Evolutionary conservation across 2,113 vertebrate genomes (phyloP), one percentile per base, ranked within the genome.

Genomic region (Myocastor coypus): DNA sequence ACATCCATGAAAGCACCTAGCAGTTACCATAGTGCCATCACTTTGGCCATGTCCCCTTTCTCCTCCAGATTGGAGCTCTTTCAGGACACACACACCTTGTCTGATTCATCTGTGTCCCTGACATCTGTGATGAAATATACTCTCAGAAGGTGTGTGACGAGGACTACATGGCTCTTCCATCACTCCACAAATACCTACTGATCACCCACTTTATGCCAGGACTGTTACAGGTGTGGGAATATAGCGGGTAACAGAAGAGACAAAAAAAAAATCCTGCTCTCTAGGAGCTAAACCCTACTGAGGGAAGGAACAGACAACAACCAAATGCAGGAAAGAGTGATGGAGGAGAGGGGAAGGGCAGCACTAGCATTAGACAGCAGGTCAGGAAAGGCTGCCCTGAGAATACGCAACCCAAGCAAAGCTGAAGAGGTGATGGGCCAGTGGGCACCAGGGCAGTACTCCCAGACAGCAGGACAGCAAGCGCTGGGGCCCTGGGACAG

Each of bases 11-110:
- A 63, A 85, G 55, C 13, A 26, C 30, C 28, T 34, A 37, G 42
- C 57, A 37, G 28, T n/a, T 37, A 69, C 66, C 17, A 5, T 0
- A 10, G 46, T 1, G 3, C 26, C 37, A 24, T 4, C 20, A 30
- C n/a, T 37, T 37, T 30, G 55, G 4, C 16, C 16, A 17, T 3
- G 26, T 40, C 66, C 50, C 57, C 8, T 66, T 22, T 66, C 83
- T 64, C 63, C 17, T 61, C 82, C 14, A 34, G 55, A 13, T 28
- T 24, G 52, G 16, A 50, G 19, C 22, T 64, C 52, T 69, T 13
- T 52, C 40, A 63, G 46, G 80, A 94, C 64, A 46, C n/a, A 50
- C 9, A 50, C 4, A 24, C 8, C 69, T 0, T 50, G 30, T 59
- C n/a, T 40, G 61, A 71, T 11, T 50, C 66, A 77, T 32, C 17